A percentile compares a stretch with the other conserved stretches of the same genome.
These are phyloP conservation scores for Glossophaga mutica DNA, from an alignment of 2,797 vertebrate genomes.

Conservation along the genomic window DNA sequence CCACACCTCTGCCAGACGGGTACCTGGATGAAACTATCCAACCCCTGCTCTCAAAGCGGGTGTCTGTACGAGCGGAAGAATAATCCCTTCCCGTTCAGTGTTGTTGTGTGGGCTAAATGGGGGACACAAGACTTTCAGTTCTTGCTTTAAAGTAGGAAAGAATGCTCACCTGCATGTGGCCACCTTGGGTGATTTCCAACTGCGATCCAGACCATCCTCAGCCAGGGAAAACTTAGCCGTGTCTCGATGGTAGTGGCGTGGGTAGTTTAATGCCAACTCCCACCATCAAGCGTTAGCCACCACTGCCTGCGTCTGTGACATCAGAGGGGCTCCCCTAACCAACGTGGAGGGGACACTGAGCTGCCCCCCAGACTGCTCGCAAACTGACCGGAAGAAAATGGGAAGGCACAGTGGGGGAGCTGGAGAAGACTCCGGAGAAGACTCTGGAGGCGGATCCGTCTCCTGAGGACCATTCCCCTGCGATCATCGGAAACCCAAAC, in stretches of 20 bases:
- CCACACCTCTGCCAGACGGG: neutral
- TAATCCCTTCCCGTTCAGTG: accelerated
- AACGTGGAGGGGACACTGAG: accelerated
- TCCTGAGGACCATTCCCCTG: neutral
- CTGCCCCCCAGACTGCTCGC: neutral
- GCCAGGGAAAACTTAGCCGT: neutral
- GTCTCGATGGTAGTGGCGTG: accelerated
- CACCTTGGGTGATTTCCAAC: neutral
- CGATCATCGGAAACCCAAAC: neutral
- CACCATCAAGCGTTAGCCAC: too few species aligned
- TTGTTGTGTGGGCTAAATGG: neutral
- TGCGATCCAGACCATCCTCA: accelerated
- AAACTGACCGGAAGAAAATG: neutral
- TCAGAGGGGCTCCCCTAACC: neutral
- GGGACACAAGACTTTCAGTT: neutral
- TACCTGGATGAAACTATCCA: neutral
- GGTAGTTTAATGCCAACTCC: neutral
- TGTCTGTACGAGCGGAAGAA: neutral
- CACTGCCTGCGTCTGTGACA: neutral
- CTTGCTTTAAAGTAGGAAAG: neutral
- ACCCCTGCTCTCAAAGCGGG: accelerated
- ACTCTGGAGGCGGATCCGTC: accelerated
- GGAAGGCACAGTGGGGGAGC: neutral
- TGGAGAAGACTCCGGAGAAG: neutral
- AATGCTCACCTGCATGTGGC: accelerated